Conservation (phyloP, 1,140 invertebrate genomes). For the Stenopsyche tienmushanensis region DNA sequence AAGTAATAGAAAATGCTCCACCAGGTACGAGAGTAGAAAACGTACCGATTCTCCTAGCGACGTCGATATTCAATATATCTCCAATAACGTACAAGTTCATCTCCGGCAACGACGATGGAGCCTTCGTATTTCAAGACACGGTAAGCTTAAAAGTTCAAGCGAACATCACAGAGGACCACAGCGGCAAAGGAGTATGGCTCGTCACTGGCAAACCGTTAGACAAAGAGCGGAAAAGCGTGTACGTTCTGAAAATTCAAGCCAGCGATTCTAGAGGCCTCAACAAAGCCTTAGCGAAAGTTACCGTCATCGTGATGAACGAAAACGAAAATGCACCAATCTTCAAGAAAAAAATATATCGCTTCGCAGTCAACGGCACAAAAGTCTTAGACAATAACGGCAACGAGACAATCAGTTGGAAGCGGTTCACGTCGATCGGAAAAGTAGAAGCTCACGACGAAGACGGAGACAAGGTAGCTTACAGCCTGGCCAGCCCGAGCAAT, state of each 20-base stretch:
- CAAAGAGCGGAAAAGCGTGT: constrained; percentile 66
- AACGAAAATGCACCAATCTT: constrained; percentile 91
- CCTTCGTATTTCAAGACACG: constrained; percentile 70
- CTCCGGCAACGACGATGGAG: constrained; percentile 67
- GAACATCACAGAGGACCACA: constrained; percentile 62
- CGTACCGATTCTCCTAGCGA: constrained; percentile 66
- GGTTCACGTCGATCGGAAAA: constrained; percentile 77
- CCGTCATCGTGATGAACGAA: constrained; percentile 75
- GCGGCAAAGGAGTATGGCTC: constrained; percentile 63
- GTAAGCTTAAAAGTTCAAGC: constrained; percentile 54
- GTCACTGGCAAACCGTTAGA: constrained; percentile 73
- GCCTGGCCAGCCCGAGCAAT: constrained; percentile 73
- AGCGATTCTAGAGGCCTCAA: constrained; percentile 72
- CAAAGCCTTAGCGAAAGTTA: constrained; percentile 70
- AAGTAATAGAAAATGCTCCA: constrained; percentile 74
- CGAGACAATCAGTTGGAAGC: constrained; percentile 63
- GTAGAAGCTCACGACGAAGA: constrained; percentile 83
- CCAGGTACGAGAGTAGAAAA: constrained; percentile 67
- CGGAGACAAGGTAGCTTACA: constrained; percentile 83
- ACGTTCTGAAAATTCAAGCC: constrained; percentile 73
- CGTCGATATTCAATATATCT: constrained; percentile 54
- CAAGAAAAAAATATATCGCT: constrained; percentile 73
- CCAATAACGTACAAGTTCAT: constrained; percentile 78
- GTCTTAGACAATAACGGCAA: constrained; percentile 55
- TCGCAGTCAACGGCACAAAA: constrained; percentile 65